These are phyloP conservation scores for Caenorhabditis drosophilae DNA, from an alignment of 2,888 invertebrate species.

Conservation along the genomic window DNA sequence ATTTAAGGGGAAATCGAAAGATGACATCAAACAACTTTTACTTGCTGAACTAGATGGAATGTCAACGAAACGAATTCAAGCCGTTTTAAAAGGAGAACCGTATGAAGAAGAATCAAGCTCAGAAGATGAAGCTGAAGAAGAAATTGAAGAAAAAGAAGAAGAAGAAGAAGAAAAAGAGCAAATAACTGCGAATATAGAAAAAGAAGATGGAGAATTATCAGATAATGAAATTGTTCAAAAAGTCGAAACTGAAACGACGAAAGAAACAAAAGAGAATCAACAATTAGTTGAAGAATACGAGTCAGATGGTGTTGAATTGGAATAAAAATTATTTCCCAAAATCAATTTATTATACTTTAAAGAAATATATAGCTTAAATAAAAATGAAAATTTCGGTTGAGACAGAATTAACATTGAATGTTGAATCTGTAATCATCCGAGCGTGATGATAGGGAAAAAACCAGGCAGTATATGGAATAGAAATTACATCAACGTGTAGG, in stretches of 20 bases:
- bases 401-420: too few relatives aligned
- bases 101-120: conserved; percentile 31
- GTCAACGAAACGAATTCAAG: conserved; percentile 27
- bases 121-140: conserved; percentile 15
- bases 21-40: conserved; percentile 27
- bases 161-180: conserved; percentile 1
- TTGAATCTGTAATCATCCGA: too few relatives aligned
- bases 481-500: too few relatives aligned
- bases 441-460: too few relatives aligned
- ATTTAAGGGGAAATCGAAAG: conserved; percentile 23
- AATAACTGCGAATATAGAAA: not conserved
- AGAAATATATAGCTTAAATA: too few relatives aligned
- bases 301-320: conserved; percentile 1
- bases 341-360: not conserved
- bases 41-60: conserved; percentile 32
- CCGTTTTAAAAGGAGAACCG: conserved; percentile 21
- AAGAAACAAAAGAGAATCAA: not conserved
- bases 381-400: too few relatives aligned
- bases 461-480: too few relatives aligned
- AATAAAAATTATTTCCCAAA: not conserved
- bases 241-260: not conserved
- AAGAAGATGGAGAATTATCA: not conserved
- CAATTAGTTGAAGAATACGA: not conserved
- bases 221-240: conserved; percentile 3
- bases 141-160: not conserved